Percentiles rank a stretch among this genome's conserved stretches.
phyloP scores from a whole-genome alignment of 2,113 vertebrate genomes.

The Oryzias javanicus region DNA sequence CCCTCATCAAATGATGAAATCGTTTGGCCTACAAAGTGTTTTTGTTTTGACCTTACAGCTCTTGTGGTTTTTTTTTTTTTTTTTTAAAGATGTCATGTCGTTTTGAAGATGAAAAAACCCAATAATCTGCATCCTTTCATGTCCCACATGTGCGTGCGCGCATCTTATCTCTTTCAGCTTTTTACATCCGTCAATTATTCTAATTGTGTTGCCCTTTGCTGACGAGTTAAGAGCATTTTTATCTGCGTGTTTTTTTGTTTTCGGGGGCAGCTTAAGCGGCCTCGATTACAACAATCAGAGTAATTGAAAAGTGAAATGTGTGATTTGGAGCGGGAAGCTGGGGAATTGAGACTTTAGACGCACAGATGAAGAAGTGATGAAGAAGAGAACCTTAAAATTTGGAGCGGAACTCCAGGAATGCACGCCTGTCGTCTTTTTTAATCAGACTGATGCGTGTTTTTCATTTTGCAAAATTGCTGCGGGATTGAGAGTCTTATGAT shows the following conservation, averaged over 20 bases:
- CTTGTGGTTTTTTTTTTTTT: too few relatives aligned
- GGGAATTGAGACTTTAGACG: slow-evolving; percentile 63
- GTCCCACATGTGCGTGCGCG: slow-evolving; percentile 45
- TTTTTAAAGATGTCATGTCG: slow-evolving; percentile 6
- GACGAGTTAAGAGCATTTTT: slow-evolving; percentile 77
- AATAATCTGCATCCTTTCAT: slow-evolving; percentile 7
- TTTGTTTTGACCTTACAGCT: too few relatives aligned
- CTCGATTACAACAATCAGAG: slow-evolving; percentile 70
- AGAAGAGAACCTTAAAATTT: background rate
- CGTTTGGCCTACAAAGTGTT: too few relatives aligned
- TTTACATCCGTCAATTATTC: slow-evolving; percentile 68
- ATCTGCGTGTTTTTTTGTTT: slow-evolving; percentile 66
- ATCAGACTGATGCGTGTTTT: slow-evolving; percentile 69
- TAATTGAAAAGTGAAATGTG: slow-evolving; percentile 73
- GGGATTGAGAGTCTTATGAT: slow-evolving; percentile 22
- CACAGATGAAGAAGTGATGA: slow-evolving; percentile 13
- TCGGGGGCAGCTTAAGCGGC: slow-evolving; percentile 56
- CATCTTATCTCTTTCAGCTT: slow-evolving; percentile 45
- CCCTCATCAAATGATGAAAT: too few relatives aligned
- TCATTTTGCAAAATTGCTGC: slow-evolving; percentile 58
- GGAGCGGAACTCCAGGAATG: slow-evolving; percentile 46
- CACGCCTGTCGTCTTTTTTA: slow-evolving; percentile 51
- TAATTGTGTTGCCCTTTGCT: slow-evolving; percentile 71
- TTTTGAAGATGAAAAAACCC: slow-evolving; percentile 22
- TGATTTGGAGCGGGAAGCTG: slow-evolving; percentile 67